Evolutionary conservation across 37 sponge, comb jelly and placozoan species (phyloP).

Genomic region (Axinella damicornis): DNA sequence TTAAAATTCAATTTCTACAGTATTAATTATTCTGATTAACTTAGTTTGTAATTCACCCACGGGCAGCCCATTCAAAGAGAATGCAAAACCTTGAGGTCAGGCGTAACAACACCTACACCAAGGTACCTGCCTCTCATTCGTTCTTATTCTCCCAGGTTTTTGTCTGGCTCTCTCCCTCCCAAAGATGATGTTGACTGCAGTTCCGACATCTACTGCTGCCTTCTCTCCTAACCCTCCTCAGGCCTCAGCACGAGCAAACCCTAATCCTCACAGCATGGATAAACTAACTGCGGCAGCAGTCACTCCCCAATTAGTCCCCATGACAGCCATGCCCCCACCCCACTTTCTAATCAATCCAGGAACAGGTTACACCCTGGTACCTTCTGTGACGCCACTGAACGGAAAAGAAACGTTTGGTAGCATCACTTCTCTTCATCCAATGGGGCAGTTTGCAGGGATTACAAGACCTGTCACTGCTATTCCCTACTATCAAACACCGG

Average conservation of each 20-base stretch:
- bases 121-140: constrained; percentile 29
- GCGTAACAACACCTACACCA: too few species aligned
- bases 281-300: background rate
- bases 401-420: background rate
- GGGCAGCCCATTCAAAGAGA: background rate
- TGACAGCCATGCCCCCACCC: constrained; percentile 40
- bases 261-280: constrained; percentile 6
- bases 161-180: too few species aligned
- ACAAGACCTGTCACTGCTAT: background rate
- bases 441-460: background rate
- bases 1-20: too few species aligned
- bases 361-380: constrained; percentile 35
- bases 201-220: background rate
- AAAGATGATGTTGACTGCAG: constrained; percentile 42
- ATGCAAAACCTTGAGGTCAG: background rate
- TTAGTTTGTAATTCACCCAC: background rate
- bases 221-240: background rate
- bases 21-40: background rate
- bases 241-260: background rate
- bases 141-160: constrained; percentile 49
- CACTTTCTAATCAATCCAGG: constrained; percentile 38
- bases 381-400: constrained; percentile 1
- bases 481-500: background rate
- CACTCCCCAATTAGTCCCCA: constrained; percentile 50
- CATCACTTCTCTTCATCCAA: background rate